phyloP scores from a whole-genome alignment of 2,797 vertebrate genomes.

The Lepidocolaptes lacrymiger region DNA sequence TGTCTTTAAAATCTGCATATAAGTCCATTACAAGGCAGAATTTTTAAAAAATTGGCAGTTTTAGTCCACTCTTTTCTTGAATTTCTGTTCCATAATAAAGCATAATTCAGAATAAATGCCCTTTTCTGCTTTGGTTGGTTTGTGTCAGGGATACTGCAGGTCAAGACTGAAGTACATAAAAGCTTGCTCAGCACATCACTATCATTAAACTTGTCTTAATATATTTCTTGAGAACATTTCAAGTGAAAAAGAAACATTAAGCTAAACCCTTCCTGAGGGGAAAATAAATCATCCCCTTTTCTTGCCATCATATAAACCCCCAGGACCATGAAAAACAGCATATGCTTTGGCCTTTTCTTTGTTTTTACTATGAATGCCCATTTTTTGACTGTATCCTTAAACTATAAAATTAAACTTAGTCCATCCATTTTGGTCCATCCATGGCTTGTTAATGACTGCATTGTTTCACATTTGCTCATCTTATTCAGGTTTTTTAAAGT shows the following conservation, averaged over 20 bases:
- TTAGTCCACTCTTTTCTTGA: not conserved
- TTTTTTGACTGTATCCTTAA: not conserved
- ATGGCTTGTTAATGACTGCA: not conserved
- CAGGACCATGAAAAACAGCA: not conserved
- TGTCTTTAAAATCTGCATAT: not conserved
- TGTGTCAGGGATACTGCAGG: not conserved
- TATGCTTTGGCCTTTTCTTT: not conserved
- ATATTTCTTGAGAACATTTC: not conserved
- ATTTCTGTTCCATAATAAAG: not conserved
- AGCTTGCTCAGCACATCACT: not conserved
- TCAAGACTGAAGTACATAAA: not conserved
- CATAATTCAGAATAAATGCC: not conserved
- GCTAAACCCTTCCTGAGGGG: not conserved
- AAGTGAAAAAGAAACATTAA: not conserved
- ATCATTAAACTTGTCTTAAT: not conserved
- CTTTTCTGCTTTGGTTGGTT: not conserved
- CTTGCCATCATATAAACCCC: not conserved
- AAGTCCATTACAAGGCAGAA: not conserved
- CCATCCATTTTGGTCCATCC: not conserved
- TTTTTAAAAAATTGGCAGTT: not conserved
- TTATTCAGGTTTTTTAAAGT: not conserved
- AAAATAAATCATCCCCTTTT: not conserved
- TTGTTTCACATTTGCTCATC: not conserved
- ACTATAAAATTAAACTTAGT: not conserved
- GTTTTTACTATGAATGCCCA: not conserved